A percentile compares a stretch with the other conserved stretches of the same genome.
These are phyloP conservation scores for Micronisus gabar DNA, from an alignment of 2,113 vertebrate genomes.

Conservation along the genomic window DNA sequence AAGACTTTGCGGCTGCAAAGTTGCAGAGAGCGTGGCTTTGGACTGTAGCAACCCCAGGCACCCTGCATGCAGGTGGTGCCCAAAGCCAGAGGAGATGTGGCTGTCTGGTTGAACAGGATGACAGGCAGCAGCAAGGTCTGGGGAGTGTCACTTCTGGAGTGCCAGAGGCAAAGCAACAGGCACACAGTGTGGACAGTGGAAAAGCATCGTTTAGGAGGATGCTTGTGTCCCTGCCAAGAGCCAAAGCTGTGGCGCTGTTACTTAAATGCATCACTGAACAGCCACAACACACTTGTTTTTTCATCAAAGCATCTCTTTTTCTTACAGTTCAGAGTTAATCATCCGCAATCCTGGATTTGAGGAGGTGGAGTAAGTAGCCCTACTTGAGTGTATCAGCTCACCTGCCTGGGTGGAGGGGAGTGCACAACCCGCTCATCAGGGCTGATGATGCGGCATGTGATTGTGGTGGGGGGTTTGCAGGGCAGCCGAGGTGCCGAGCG, in stretches of 20 bases:
- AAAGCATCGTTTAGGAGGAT: background rate
- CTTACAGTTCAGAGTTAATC: slow-evolving; percentile 76
- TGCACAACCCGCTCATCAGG: accelerated
- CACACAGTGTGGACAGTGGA: too few relatives aligned
- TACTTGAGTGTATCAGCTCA: background rate
- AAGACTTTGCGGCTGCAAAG: background rate
- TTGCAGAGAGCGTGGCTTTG: background rate
- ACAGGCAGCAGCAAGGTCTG: background rate
- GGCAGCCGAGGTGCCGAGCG: background rate
- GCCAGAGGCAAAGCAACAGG: background rate
- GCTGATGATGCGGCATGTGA: accelerated
- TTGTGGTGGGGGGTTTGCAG: background rate
- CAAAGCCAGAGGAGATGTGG: background rate
- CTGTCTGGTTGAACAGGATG: background rate
- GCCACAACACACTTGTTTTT: accelerated
- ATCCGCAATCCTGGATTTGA: slow-evolving; percentile 82
- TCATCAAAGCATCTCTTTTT: background rate
- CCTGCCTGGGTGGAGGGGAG: background rate
- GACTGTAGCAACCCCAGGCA: background rate
- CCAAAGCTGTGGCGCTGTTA: background rate
- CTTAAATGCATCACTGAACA: background rate
- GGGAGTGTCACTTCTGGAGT: background rate
- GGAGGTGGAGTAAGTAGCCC: slow-evolving; percentile 77
- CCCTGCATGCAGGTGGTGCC: background rate
- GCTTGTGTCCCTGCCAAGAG: background rate